Base-by-base conservation (phyloP, 2,888 invertebrate species). In the Elegia similella region DNA sequence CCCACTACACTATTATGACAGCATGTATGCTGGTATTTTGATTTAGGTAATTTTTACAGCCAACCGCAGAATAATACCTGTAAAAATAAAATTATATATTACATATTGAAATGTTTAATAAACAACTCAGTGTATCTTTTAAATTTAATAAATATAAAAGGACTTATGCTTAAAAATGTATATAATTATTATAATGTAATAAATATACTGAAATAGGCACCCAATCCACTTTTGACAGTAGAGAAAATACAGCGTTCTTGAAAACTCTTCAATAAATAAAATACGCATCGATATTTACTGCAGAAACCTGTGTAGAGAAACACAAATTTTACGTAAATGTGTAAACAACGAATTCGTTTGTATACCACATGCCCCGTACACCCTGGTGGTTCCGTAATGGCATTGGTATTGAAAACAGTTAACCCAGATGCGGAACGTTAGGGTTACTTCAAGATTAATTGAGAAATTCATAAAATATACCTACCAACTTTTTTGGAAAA, bases 351-450 rank as follows among this genome's bases (percentile, higher is more conserved):
- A 61, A 57, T 61, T 61, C 58, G 46, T 55, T 55, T 61, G 65
- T 60, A 55, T 62, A 65, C 61, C 68, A 67, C 65, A 69, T 68
- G 71, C 64, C 68, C 59, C 59, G 59, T 55, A 63, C 60, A 42
- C 60, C 58, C 55, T 57, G 56, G 64, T 64, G 61, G 56, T 46
- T 61, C 42, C 30, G 61, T 68, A 64, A 63, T 65, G 72, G 70
- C 74, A 70, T 69, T 79, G 74, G 77, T 82, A 83, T 81, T 82
- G 84, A 79, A 83, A 77, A 80, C 78, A 75, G 80, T 84, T 86
- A 86, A 86, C 86, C 84, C 69, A 83, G 76, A 70, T 74, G 69
- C 68, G 64, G 65, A 64, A 63, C 53, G 58, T 65, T 56, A 61
- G 56, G 60, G 58, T 42, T 61, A 54, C 12, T 23, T 12, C 34